Percentiles rank a stretch among this genome's conserved stretches.
Evolutionary conservation across 2,113 vertebrate genomes (phyloP).

Genomic region (Pampusana beccarii): DNA sequence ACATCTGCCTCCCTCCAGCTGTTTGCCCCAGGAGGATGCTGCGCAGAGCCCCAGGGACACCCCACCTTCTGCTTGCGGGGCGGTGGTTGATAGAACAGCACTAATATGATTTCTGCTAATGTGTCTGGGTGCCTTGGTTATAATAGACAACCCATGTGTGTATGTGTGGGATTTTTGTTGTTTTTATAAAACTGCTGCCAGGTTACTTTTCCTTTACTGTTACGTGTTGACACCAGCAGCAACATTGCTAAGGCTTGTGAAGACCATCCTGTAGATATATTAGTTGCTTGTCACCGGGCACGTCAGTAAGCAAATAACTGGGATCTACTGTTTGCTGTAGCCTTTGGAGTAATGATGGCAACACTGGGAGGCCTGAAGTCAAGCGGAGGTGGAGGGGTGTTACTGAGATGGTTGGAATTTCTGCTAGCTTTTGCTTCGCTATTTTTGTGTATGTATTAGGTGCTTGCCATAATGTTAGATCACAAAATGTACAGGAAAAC

Average conservation of each 20-base stretch:
- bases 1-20: background rate
- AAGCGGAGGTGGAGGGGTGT: background rate
- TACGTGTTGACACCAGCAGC: background rate
- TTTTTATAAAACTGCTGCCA: background rate
- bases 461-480: background rate
- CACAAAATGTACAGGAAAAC: background rate
- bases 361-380: background rate
- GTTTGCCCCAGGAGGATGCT: background rate
- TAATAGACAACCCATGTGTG: fast-evolving
- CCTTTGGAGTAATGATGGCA: background rate
- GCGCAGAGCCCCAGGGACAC: background rate
- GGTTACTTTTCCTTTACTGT: background rate
- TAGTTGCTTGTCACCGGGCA: background rate
- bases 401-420: background rate
- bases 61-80: background rate
- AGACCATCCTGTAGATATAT: background rate
- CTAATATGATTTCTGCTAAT: background rate
- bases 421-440: background rate
- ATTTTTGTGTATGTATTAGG: background rate
- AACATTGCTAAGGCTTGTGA: background rate
- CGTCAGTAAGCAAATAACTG: too few species aligned
- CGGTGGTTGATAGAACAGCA: fast-evolving
- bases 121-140: background rate
- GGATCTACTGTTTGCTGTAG: background rate
- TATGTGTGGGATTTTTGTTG: background rate